Evolutionary conservation across 2,888 invertebrate species (phyloP), one percentile per base, ranked within the genome.

Genomic region (Cheiracanthium punctorium): DNA sequence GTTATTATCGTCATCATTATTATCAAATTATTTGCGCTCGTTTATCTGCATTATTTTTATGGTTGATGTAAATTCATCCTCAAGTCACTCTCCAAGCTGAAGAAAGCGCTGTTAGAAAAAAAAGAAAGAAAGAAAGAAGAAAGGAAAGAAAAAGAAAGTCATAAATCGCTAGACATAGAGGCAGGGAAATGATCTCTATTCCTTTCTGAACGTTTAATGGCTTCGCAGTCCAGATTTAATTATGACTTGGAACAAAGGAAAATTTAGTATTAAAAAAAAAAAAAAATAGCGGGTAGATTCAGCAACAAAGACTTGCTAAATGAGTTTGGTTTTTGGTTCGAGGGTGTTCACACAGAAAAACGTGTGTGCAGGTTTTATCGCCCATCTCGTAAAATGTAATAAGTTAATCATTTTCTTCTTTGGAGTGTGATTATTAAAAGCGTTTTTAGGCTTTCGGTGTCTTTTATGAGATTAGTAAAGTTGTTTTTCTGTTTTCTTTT

Each of bases 381-480:
- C 41, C 20, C 29, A 33, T 29, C 82, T 82, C 79, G 79, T 79
- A 77, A 84, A 84, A 84, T 30, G 52, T 79, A 84, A 84, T 84
- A 84, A 84, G 77, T 84, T 79, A 79, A 84, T 84, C 84, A 81
- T 73, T 81, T 82, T 73, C 58, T 69, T 52, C 37, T 67, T 67
- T 30, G 10, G 14, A 30, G 29, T 67, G 30, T 12, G 30, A 30
- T 32, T 29, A 67, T 67, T 67, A 67, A 67, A 32, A 67, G 30
- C 29, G 32, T 67, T 67, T 32, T 67, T 80, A 70, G 64, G 52
- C 67, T 14, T 41, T 28, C n/a, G n/a, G 30, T 58, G 72, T 69
- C 77, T 77, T 73, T 84, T 84, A 84, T 79, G 73, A 79, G 84
- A 84, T 84, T 84, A 84, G 30, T 48, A 30, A 72, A 84, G 75